Evolutionary conservation across 2,888 invertebrate genomes (phyloP), one percentile per base, ranked within the genome.

Genomic region (Dugesia japonica): DNA sequence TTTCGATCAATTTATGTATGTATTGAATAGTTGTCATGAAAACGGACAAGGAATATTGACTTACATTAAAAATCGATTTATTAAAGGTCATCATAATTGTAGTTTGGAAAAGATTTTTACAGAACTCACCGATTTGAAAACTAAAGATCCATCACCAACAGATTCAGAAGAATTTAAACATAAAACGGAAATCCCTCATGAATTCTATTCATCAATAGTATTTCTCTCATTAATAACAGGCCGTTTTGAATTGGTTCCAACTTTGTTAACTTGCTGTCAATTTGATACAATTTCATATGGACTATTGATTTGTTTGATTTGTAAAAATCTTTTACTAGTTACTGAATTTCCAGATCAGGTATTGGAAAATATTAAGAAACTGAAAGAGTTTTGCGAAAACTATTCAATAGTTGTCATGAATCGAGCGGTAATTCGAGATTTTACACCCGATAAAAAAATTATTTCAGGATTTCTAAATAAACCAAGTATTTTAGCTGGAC

Each of bases 401-500:
- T 56, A 56, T 56, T 56, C 56, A 23, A 56, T 56, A 4, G 56
- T n/a, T 7, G 56, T 56, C 20, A 23, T 56, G 56, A 56, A 56
- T 56, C 56, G 56, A 56, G 56, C 23, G n/a, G 56, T 56, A 20
- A 56, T 56, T 13, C 56, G 56, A 56, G 56, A 56, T 56, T 56
- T 56, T 20, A 56, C 56, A 20, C 56, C 56, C 9, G 56, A 56
- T 20, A 56, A 56, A 23, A 56, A 23, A 56, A 56, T 56, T n/a
- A 56, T 56, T 20, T 56, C 56, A 1, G 56, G 56, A 56, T 56
- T 56, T 56, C n/a, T 56, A 56, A 56, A 56, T n/a, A 56, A 56
- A 56, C 56, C 56, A 56, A 56, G 17, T n/a, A 56, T 56, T 56
- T 56, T 56, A 23, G n/a, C 56, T 56, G 56, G 56, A 56, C 56